Evolutionary conservation across 2,888 invertebrate species (phyloP).

Genomic region (Cyrtodaria siliqua): DNA sequence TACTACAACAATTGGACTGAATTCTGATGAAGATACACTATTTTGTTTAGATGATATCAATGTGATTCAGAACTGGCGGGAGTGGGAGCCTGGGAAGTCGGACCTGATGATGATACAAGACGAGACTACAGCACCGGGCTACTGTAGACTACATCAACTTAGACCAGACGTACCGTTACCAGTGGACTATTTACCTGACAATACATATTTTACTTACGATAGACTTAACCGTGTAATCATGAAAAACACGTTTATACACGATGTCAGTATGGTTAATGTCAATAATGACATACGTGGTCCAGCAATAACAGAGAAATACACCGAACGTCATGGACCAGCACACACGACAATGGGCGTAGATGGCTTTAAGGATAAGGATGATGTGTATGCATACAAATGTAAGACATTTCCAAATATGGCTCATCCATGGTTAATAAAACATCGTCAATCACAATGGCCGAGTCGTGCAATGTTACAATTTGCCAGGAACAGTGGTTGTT

Average conservation of each 20-base stretch:
- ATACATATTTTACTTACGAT: neutral
- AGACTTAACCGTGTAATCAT: neutral
- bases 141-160: conserved; percentile 15
- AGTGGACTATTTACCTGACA: neutral
- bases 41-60: neutral
- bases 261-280: neutral
- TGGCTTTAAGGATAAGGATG: neutral
- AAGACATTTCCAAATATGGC: conserved; percentile 2
- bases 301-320: too few relatives aligned
- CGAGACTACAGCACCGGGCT: neutral
- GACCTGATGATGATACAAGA: conserved; percentile 25
- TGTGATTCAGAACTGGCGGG: conserved; percentile 7
- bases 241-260: neutral
- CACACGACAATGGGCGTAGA: too few relatives aligned
- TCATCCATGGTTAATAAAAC: neutral
- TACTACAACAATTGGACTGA: conserved; percentile 13
- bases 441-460: neutral
- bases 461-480: conserved; percentile 1
- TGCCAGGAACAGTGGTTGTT: neutral
- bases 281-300: too few relatives aligned
- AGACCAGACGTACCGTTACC: conserved; percentile 5
- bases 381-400: neutral
- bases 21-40: conserved; percentile 19
- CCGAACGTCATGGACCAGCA: conserved; percentile 2
- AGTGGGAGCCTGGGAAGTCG: conserved; percentile 16